phyloP scores from a whole-genome alignment of 2,797 vertebrate species.

The Taenioides sp. region DNA sequence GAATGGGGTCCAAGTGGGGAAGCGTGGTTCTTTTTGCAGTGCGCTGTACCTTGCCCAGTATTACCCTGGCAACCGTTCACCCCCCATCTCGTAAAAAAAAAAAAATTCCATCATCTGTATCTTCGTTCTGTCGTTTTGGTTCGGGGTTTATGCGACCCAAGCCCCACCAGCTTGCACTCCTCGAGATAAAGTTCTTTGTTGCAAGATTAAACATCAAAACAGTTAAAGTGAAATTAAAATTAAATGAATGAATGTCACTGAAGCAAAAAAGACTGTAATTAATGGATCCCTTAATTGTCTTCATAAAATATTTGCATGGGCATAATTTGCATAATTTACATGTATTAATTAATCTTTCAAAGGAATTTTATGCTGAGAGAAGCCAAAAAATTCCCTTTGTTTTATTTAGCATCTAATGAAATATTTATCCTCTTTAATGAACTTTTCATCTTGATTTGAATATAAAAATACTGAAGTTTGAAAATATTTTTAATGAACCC shows the following conservation, averaged over 20 bases:
- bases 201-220: constrained; percentile 99
- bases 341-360: constrained; percentile 99
- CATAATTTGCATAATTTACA: constrained; percentile 99
- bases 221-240: constrained; percentile 99
- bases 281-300: constrained; percentile 99
- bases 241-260: constrained; percentile 99
- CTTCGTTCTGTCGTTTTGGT: constrained; percentile 86
- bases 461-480: constrained; percentile 96
- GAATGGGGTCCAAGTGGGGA: constrained; percentile 98
- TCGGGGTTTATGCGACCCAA: constrained; percentile 94
- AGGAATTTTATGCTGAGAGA: constrained; percentile 99
- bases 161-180: constrained; percentile 59
- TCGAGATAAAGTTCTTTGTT: constrained; percentile 99
- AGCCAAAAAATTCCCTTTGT: constrained; percentile 99
- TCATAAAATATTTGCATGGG: constrained; percentile 99
- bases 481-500: constrained; percentile 87
- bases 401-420: constrained; percentile 99
- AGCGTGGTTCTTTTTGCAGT: constrained; percentile 87
- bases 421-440: constrained; percentile 99
- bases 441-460: constrained; percentile 99
- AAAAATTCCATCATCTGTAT: constrained; percentile 66
- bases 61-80: constrained; percentile 81
- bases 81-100: constrained; percentile 8
- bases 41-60: constrained; percentile 86
- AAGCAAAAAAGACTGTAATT: constrained; percentile 99